A percentile compares a stretch with the other conserved stretches of the same genome.
Conservation (phyloP, 2,888 invertebrate species). For the Aporophyla nigra region DNA sequence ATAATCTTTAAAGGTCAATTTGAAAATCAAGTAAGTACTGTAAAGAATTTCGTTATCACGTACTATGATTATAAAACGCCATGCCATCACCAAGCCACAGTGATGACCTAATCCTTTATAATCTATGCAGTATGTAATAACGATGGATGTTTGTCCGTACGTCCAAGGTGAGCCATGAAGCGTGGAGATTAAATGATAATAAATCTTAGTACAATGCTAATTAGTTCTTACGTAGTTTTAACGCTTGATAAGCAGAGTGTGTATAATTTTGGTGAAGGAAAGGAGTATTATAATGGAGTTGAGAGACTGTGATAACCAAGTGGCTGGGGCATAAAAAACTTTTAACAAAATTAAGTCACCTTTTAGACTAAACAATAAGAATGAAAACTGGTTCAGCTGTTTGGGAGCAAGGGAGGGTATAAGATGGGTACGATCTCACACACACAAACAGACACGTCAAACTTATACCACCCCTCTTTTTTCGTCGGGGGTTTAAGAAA, state of each 20-base stretch:
- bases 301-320: neutral
- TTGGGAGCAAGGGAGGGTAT: too few relatives aligned
- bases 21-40: too few relatives aligned
- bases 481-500: too few relatives aligned
- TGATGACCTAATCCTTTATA: conserved; percentile 51
- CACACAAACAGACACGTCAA: too few relatives aligned
- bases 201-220: conserved; percentile 54
- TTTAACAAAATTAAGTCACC: too few relatives aligned
- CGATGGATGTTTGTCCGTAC: conserved; percentile 46
- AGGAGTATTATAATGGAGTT: neutral
- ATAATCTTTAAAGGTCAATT: neutral
- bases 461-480: too few relatives aligned
- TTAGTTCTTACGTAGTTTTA: conserved; percentile 43
- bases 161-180: conserved; percentile 56
- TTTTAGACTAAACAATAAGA: too few relatives aligned
- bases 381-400: too few relatives aligned
- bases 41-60: neutral
- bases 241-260: conserved; percentile 27
- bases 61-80: conserved; percentile 1
- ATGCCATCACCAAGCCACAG: conserved; percentile 5
- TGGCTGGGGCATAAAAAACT: too few relatives aligned
- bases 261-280: conserved; percentile 14
- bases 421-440: too few relatives aligned
- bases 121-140: conserved; percentile 50
- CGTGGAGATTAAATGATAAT: conserved; percentile 61